A percentile compares a stretch with the other conserved stretches of the same genome.
These are phyloP conservation scores for Bellardia bayeri DNA, from an alignment of 2,888 invertebrate species.

Conservation along the genomic window DNA sequence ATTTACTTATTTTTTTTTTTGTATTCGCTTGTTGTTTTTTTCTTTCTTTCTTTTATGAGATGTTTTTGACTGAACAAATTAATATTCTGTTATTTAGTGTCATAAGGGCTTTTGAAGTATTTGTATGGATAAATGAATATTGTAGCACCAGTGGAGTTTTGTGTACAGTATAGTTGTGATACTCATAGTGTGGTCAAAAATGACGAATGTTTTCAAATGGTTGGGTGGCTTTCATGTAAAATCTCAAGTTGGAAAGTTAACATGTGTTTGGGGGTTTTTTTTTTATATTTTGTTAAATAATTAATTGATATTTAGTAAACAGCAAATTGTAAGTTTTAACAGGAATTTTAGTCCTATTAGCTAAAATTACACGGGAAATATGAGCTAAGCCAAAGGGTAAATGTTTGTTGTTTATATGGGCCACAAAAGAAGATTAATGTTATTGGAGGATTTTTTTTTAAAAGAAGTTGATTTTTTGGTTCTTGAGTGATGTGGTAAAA, in stretches of 20 bases:
- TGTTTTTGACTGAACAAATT: conserved; percentile 62
- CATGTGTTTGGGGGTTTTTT: conserved; percentile 50
- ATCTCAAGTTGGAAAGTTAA: conserved; percentile 6
- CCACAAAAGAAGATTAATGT: conserved; percentile 42
- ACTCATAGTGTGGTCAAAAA: conserved; percentile 47
- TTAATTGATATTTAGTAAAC: conserved; percentile 56
- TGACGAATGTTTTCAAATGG: conserved; percentile 63
- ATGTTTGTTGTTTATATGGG: conserved; percentile 20
- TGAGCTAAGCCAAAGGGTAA: conserved; percentile 30
- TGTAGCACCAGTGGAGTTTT: conserved; percentile 22
- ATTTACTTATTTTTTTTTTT: no score
- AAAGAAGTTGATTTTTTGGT: neutral
- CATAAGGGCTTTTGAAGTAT: conserved; percentile 62
- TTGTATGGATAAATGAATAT: conserved; percentile 64
- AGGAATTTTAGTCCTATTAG: conserved; percentile 55
- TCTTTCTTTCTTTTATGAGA: conserved; percentile 6
- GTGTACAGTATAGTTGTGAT: neutral
- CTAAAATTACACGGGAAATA: conserved; percentile 31
- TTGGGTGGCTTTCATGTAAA: conserved; percentile 57
- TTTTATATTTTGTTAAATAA: conserved; percentile 5
- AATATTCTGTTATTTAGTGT: conserved; percentile 72
- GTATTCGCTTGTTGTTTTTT: neutral
- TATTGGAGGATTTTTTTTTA: neutral
- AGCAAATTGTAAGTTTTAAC: conserved; percentile 60
- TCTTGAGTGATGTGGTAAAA: neutral